These are phyloP conservation scores for Vanessa cardui DNA, from an alignment of 2,888 invertebrate species.

Conservation along the genomic window DNA sequence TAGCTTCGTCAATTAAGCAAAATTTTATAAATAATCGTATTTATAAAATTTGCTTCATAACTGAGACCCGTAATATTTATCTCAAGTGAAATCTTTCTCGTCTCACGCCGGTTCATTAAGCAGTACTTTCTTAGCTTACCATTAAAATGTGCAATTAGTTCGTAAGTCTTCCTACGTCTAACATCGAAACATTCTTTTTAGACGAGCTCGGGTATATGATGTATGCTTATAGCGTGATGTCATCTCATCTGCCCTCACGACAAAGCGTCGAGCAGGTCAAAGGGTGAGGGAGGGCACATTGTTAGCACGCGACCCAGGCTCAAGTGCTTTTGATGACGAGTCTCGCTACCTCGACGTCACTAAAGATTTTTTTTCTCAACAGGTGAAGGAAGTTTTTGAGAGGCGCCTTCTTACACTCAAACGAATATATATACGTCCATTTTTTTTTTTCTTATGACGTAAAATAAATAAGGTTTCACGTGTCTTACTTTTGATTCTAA, in stretches of 20 bases:
- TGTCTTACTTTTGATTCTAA: too few relatives aligned
- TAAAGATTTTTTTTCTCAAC: conserved; percentile 43
- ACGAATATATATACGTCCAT: conserved; percentile 19
- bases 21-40: too few relatives aligned
- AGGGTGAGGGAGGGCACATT: conserved; percentile 74
- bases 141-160: conserved; percentile 31
- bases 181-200: conserved; percentile 29
- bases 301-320: conserved; percentile 76
- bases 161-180: conserved; percentile 13
- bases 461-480: not conserved
- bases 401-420: conserved; percentile 33
- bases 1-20: too few relatives aligned
- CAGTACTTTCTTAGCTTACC: conserved; percentile 25
- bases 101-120: not conserved
- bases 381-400: conserved; percentile 43
- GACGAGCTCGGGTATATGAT: conserved; percentile 27
- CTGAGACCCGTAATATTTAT: not conserved
- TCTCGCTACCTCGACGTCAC: conserved; percentile 38
- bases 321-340: conserved; percentile 74
- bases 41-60: too few relatives aligned
- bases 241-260: conserved; percentile 70
- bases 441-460: not conserved
- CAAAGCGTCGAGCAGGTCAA: conserved; percentile 77
- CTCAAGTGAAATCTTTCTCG: not conserved
- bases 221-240: conserved; percentile 58